Evolutionary conservation across 1,140 invertebrate genomes (phyloP), one percentile per base, ranked within the genome.

Genomic region (Diachasma alloeum): DNA sequence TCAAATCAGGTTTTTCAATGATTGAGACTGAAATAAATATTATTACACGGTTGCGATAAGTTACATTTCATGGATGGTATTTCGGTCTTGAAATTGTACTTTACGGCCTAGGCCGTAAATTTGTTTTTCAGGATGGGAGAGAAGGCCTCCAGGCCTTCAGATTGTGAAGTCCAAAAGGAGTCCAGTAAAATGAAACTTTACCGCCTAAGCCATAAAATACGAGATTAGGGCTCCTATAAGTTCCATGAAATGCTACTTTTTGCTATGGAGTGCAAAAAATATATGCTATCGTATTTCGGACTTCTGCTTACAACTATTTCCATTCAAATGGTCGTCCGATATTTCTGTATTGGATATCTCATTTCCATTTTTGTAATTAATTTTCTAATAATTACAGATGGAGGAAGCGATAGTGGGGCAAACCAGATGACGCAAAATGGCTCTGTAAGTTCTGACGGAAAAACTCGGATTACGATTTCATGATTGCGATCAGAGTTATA

Each of bases 341-440:
- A 53, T 53, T n/a, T 4, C 15, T 19, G 6, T 3, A 53, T 53
- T n/a, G 0, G 6, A 31, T 31, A 31, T 42, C 10, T 42, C 3
- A 4, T 9, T 11, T 42, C 13, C 39, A 42, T 42, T 37, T 9
- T 37, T 53, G n/a, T 53, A 53, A 53, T 53, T 4, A n/a, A 19
- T 17, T 53, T 11, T 72, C 24, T 19, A 10, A 81, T 83, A 80
- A 86, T 84, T 87, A 92, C 91, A 95, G 94, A 94, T 89, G 93
- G 93, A 31, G 94, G 95, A 86, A 95, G 95, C 83, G 94, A 95
- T 83, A 95, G 93, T 87, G 94, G 93, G 48, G 93, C 94, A 15
- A 93, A 95, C 84, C 94, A 95, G 86, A 93, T 93, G 46, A 94
- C 93, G 68, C 94, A 94, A 89, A 93, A 53, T 83, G 81, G 63